A percentile compares a stretch with the other conserved stretches of the same genome.
Evolutionary conservation across 2,888 invertebrate species (phyloP).

Genomic region (Pheosia gnoma): DNA sequence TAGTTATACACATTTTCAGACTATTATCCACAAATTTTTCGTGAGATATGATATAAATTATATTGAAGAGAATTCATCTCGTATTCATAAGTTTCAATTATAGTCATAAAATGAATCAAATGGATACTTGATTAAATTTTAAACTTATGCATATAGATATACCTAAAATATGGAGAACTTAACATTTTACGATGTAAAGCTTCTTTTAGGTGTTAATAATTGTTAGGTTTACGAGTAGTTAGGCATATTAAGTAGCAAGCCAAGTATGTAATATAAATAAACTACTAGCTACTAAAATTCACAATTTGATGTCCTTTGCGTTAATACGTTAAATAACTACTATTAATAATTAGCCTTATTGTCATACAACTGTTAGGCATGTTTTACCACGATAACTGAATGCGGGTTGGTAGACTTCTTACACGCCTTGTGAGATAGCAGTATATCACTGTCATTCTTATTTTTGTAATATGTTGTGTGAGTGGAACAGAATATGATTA

Average conservation of each 20-base stretch:
- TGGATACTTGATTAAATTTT: conserved; percentile 2
- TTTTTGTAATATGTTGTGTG: too few relatives aligned
- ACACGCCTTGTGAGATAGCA: too few relatives aligned
- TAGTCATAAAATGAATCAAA: not conserved
- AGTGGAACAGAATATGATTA: too few relatives aligned
- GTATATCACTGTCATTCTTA: too few relatives aligned
- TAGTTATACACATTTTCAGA: not conserved
- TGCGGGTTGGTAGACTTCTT: too few relatives aligned
- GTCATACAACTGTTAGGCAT: too few relatives aligned
- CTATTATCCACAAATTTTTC: not conserved
- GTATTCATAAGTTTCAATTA: conserved; percentile 1
- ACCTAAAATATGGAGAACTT: not conserved
- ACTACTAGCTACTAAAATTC: too few relatives aligned
- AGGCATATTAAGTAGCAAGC: not conserved
- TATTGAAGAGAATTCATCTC: not conserved
- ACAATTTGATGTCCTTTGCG: too few relatives aligned
- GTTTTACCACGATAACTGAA: too few relatives aligned
- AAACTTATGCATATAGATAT: not conserved
- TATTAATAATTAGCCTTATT: too few relatives aligned
- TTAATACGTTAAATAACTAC: too few relatives aligned
- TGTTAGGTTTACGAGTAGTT: not conserved
- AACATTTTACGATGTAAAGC: not conserved
- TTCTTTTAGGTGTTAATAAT: not conserved
- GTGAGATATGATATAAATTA: not conserved
- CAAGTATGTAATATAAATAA: too few relatives aligned